These are phyloP conservation scores for Pseudomugil gertrudae DNA, from an alignment of 2,797 vertebrate species.

Conservation along the genomic window DNA sequence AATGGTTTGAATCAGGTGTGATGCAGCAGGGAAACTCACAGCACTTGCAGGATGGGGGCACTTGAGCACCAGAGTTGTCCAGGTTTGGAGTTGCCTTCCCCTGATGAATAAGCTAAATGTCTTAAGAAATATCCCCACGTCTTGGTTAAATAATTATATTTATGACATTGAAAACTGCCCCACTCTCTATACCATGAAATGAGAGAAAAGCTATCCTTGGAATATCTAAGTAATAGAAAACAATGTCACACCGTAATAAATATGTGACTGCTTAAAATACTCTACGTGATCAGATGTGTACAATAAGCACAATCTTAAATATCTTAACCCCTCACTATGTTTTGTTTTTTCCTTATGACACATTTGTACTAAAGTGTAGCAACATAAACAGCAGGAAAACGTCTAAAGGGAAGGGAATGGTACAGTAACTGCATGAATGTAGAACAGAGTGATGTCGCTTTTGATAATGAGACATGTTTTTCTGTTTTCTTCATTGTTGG, in stretches of 20 bases:
- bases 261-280: constrained; percentile 42
- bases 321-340: constrained; percentile 47
- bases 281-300: constrained; percentile 55
- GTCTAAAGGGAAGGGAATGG: constrained; percentile 32
- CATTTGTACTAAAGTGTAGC: constrained; percentile 35
- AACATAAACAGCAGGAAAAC: constrained; percentile 33
- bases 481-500: constrained; percentile 15
- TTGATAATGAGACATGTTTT: constrained; percentile 43
- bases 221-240: constrained; percentile 17
- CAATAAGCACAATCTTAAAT: constrained; percentile 57
- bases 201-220: constrained; percentile 20
- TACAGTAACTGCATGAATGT: constrained; percentile 62
- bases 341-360: constrained; percentile 43
- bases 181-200: constrained; percentile 9
- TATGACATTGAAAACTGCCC: constrained; percentile 15
- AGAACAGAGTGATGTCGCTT: constrained; percentile 46
- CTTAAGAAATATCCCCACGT: constrained; percentile 6
- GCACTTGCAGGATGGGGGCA: too few relatives aligned
- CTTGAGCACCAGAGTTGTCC: too few relatives aligned
- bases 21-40: too few relatives aligned
- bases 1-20: too few relatives aligned
- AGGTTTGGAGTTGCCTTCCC: too few relatives aligned
- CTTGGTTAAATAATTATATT: constrained; percentile 16
- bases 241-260: constrained; percentile 36
- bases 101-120: neutral